These are phyloP conservation scores for Hydroisotoma schaefferi DNA, from an alignment of 2,888 invertebrate genomes.

Conservation along the genomic window DNA sequence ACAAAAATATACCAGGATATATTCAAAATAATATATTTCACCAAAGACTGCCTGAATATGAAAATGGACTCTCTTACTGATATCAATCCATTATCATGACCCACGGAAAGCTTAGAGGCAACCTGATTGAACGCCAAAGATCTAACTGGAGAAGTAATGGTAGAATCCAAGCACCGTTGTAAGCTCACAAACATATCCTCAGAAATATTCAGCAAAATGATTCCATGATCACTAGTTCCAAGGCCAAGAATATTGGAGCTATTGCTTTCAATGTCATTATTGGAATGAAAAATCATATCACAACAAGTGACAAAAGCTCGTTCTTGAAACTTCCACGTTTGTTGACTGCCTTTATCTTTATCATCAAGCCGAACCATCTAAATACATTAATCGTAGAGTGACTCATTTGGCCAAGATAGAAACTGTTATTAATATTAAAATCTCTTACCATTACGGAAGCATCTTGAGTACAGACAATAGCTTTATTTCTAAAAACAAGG, in stretches of 20 bases:
- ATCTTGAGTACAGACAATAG: slow-evolving; percentile 16
- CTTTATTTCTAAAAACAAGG: not conserved
- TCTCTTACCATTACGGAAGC: slow-evolving; percentile 24
- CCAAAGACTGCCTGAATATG: too few relatives aligned
- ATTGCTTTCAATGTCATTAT: too few relatives aligned
- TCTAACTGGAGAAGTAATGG: slow-evolving; percentile 21
- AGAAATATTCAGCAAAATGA: slow-evolving; percentile 17
- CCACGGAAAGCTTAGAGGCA: slow-evolving; percentile 62
- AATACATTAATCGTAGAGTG: too few relatives aligned
- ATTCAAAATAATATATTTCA: too few relatives aligned
- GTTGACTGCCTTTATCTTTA: slow-evolving; percentile 1
- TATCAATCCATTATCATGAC: slow-evolving; percentile 62
- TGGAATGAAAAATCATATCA: too few relatives aligned
- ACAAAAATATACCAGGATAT: too few relatives aligned
- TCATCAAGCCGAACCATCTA: too few relatives aligned
- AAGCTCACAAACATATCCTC: slow-evolving; percentile 10
- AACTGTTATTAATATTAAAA: too few relatives aligned
- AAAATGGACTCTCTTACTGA: too few relatives aligned
- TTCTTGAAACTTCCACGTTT: slow-evolving; percentile 19
- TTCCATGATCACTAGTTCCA: slow-evolving; percentile 30
- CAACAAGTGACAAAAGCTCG: slow-evolving; percentile 17
- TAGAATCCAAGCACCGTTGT: not conserved
- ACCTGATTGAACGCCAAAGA: slow-evolving; percentile 49
- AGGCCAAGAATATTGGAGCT: slow-evolving; percentile 29
- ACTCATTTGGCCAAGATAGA: too few relatives aligned